A percentile compares a stretch with the other conserved stretches of the same genome.
phyloP scores from a whole-genome alignment of 2,113 vertebrate species.

The Triplophysa rosa region DNA sequence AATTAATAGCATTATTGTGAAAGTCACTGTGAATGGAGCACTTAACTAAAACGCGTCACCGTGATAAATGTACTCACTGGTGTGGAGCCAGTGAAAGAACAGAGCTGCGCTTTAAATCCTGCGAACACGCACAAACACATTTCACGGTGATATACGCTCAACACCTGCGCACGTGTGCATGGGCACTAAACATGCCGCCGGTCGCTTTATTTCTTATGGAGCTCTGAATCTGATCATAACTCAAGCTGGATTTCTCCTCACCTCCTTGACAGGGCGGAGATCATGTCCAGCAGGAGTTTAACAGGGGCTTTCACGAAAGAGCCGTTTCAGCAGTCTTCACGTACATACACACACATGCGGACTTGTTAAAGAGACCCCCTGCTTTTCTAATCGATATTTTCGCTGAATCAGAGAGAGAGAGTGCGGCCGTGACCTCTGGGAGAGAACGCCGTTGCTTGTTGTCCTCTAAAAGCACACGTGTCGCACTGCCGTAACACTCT shows the following conservation, averaged over 20 bases:
- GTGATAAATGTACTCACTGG: constrained; percentile 48
- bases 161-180: background rate
- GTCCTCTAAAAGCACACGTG: constrained; percentile 22
- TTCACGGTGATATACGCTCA: constrained; percentile 25
- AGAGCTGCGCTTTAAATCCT: constrained; percentile 15
- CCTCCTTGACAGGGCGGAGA: background rate
- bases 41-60: constrained; percentile 46
- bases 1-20: constrained; percentile 50
- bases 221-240: constrained; percentile 14
- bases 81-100: constrained; percentile 20
- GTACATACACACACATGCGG: constrained; percentile 10
- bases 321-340: constrained; percentile 37
- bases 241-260: constrained; percentile 5
- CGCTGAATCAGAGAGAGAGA: constrained; percentile 48
- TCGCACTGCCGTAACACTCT: constrained; percentile 6
- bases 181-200: background rate
- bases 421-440: constrained; percentile 27
- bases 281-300: constrained; percentile 22
- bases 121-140: constrained; percentile 20
- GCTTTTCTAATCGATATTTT: constrained; percentile 43
- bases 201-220: constrained; percentile 26
- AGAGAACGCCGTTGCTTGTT: constrained; percentile 13
- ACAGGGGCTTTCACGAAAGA: constrained; percentile 31
- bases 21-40: constrained; percentile 49
- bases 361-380: constrained; percentile 37